phyloP scores from a whole-genome alignment of 2,888 invertebrate genomes.

The Lamellibrachia satsuma region DNA sequence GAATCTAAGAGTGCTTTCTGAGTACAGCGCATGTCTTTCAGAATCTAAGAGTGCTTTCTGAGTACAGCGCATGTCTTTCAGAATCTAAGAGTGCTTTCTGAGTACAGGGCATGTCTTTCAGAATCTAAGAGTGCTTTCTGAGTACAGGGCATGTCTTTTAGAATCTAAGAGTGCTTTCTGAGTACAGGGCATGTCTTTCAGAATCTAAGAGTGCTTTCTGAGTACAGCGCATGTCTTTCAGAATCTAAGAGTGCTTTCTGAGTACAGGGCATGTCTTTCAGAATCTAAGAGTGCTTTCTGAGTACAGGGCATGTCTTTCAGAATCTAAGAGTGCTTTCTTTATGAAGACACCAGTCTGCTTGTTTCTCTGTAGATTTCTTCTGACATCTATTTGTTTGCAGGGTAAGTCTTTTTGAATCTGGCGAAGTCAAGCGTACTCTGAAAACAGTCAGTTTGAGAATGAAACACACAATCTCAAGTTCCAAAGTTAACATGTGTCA shows the following conservation, averaged over 20 bases:
- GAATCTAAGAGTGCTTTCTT: not conserved
- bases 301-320: not conserved
- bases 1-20: not conserved
- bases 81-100: not conserved
- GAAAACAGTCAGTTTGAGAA: not conserved
- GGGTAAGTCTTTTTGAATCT: not conserved
- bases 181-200: not conserved
- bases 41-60: not conserved
- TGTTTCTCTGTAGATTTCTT: not conserved
- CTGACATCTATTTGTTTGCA: not conserved
- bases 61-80: not conserved
- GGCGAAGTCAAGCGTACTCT: not conserved
- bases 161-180: not conserved
- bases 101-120: not conserved
- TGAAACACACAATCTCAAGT: not conserved
- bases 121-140: not conserved
- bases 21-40: not conserved
- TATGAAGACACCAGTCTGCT: not conserved
- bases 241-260: not conserved
- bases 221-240: not conserved
- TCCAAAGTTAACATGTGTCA: not conserved
- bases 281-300: too few species aligned
- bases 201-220: not conserved
- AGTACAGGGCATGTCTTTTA: not conserved
- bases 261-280: not conserved